Base-by-base conservation (phyloP, 2,113 vertebrate species). In the Toxostoma redivivum region DNA sequence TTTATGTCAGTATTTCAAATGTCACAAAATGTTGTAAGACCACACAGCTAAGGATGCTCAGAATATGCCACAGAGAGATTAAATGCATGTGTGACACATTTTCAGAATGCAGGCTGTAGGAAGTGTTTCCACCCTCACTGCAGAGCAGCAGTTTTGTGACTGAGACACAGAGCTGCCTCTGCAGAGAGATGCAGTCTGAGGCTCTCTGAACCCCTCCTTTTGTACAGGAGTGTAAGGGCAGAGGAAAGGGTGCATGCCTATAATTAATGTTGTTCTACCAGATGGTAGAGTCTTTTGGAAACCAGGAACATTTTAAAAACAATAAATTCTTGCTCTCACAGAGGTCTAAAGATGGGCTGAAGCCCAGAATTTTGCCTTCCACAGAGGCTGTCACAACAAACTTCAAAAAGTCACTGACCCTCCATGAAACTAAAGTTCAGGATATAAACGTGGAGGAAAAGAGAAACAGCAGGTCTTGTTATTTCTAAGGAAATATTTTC, bases 91-190 rank as follows among this genome's bases (percentile, higher is more conserved):
- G 10, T 38, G 86, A 33, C 16, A 45, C 21, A 28, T 73, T 69
- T 69, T 47, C 47, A 53, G 72, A 42, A 23, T 8, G 9, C 64
- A 64, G 17, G 20, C 20, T 61, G 54, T 25, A 28, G 38, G 79
- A 48, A 45, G 5, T 0, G 1, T 23, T 69, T 14, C 12, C 51
- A n/a, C 1, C 18, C 57, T 37, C 11, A 0, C 1, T 66, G 77
- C 53, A 50, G 22, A 73, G 7, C 33, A 30, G 23, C 27, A 23
- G n/a, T 3, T 74, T 35, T 21, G 30, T 40, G 70, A 8, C 1
- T 9, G 33, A 13, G 64, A 10, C 18, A 28, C 5, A 3, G 11
- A 21, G n/a, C 23, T 53, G 28, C 13, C 50, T 30, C 27, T 42
- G 60, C 81, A 40, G 67, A 35, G 40, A 60, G 7, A 12, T 3